Evolutionary conservation across 2,888 invertebrate species (phyloP).

Genomic region (Drosophila quinaria): DNA sequence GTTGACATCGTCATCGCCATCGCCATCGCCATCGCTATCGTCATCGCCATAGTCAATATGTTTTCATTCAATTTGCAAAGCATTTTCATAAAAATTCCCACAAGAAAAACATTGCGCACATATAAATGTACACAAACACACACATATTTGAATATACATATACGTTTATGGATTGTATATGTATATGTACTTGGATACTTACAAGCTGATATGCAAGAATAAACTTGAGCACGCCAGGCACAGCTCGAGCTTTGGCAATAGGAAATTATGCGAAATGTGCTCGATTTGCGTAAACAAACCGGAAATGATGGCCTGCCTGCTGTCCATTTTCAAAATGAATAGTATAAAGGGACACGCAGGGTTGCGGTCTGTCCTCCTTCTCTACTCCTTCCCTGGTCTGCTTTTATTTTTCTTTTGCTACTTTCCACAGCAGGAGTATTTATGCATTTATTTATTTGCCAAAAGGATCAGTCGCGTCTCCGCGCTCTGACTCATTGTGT

Average conservation of each 20-base stretch:
- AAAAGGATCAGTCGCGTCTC: slow-evolving; percentile 76
- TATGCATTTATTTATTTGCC: slow-evolving; percentile 80
- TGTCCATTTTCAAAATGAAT: slow-evolving; percentile 75
- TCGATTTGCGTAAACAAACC: slow-evolving; percentile 83
- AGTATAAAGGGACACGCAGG: slow-evolving; percentile 14
- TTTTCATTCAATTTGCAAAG: slow-evolving; percentile 83
- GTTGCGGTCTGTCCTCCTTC: slow-evolving; percentile 3
- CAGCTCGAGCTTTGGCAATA: slow-evolving; percentile 73
- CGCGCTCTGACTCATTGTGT: slow-evolving; percentile 63
- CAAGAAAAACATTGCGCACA: slow-evolving; percentile 80
- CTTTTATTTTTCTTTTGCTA: slow-evolving; percentile 1
- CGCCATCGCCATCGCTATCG: slow-evolving; percentile 36
- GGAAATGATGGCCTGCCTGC: slow-evolving; percentile 78
- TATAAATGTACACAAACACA: slow-evolving; percentile 50
- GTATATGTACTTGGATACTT: slow-evolving; percentile 29
- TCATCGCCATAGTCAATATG: slow-evolving; percentile 80
- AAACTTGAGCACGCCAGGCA: slow-evolving; percentile 70
- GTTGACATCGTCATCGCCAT: slow-evolving; percentile 26
- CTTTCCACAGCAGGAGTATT: slow-evolving; percentile 60
- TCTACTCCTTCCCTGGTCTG: no score
- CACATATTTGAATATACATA: neutral
- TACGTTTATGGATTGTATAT: slow-evolving; percentile 5
- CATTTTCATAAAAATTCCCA: slow-evolving; percentile 81
- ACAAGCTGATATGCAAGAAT: slow-evolving; percentile 47
- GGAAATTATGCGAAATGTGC: slow-evolving; percentile 83